These are phyloP conservation scores for Bubo bubo DNA, from an alignment of 2,113 vertebrate genomes.

Conservation along the genomic window DNA sequence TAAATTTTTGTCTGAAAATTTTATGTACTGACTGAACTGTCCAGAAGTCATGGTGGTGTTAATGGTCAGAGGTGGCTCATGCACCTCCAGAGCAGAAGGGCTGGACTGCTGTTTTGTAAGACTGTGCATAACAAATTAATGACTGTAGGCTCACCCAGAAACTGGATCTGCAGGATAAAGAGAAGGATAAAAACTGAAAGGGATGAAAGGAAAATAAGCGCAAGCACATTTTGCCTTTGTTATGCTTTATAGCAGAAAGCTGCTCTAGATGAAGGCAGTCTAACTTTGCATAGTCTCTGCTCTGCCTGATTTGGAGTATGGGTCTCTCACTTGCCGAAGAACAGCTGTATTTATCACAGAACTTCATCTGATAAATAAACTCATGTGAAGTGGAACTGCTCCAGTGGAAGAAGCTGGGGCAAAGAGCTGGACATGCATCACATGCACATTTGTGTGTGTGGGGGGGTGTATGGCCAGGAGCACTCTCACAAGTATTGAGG, in stretches of 20 bases:
- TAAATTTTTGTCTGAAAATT: not conserved
- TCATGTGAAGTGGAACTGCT: not conserved
- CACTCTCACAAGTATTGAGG: not conserved
- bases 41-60: not conserved
- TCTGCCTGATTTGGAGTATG: not conserved
- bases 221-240: not conserved
- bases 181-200: not conserved
- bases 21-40: not conserved
- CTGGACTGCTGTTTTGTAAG: not conserved
- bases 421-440: not conserved
- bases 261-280: not conserved
- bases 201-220: not conserved
- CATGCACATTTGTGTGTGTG: fast-evolving
- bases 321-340: not conserved
- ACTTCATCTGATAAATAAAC: not conserved
- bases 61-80: not conserved
- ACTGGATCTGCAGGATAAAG: not conserved
- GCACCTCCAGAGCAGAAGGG: not conserved
- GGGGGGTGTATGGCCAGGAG: not conserved
- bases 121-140: not conserved
- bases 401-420: not conserved
- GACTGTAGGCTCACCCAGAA: not conserved
- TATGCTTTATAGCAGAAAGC: not conserved
- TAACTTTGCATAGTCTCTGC: not conserved
- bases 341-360: not conserved